Base-by-base conservation (phyloP, 2,888 invertebrate genomes). In the Cerceris rybyensis region DNA sequence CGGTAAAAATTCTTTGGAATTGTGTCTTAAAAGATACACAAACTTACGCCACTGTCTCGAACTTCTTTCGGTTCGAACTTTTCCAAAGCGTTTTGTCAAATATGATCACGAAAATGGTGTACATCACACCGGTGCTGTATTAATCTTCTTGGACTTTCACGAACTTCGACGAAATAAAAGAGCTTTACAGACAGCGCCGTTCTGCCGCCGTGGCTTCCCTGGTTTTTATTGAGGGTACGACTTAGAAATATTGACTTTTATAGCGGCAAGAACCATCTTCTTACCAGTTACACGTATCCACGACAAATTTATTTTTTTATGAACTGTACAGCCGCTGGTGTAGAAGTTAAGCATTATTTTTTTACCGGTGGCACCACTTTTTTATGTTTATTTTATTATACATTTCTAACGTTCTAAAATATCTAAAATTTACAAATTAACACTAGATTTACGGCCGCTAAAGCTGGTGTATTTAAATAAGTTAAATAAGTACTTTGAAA, bases 151-250 rank as follows among this genome's bases (percentile, higher is more conserved):
- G 50, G 6, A n/a, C 50, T 50, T 50, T n/a, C 50, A n/a, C n/a
- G n/a, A 50, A 50, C 13, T 50, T 50, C 2, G 50, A 50, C n/a
- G 50, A n/a, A 50, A 50, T 50, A 50, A 50, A 50, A 50, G 50
- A 50, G 50, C n/a, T 50, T 50, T 50, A 9, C 50, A 46, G 46
- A 11, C 50, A n/a, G 7, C n/a, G n/a, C 50, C 50, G n/a, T n/a
- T 7, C 13, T n/a, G n/a, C 6, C 50, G 50, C 1, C 9, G n/a
- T n/a, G 9, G n/a, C n/a, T 50, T 46, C n/a, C n/a, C 50, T n/a
- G 13, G 9, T 6, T 50, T 50, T 50, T 50, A 50, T 50, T 50
- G 50, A 50, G 50, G n/a, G 7, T n/a, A 11, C 13, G 11, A n/a
- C 50, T 50, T 50, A 11, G n/a, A n/a, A 50, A 50, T 50, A 7